Evolutionary conservation across 2,113 vertebrate genomes (phyloP).

Genomic region (Capreolus pygargus): DNA sequence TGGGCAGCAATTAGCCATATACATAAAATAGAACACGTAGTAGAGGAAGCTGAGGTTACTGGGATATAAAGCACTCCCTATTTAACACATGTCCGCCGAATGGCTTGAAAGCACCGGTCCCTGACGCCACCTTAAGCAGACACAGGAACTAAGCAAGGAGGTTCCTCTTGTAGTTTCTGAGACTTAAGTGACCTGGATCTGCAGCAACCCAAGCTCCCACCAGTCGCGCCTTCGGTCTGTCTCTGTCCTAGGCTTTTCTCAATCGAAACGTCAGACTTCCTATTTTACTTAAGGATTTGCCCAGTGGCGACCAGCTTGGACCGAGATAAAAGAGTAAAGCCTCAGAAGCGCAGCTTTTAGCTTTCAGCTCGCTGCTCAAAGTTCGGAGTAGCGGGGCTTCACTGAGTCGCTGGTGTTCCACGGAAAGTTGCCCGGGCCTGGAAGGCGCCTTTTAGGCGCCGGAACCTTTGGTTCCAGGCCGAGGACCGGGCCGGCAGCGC

Average conservation of each 20-base stretch:
- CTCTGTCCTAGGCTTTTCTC: background rate
- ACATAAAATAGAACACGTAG: background rate
- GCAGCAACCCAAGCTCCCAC: background rate
- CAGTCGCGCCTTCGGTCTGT: no score
- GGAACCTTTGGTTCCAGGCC: conserved; percentile 35
- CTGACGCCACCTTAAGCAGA: background rate
- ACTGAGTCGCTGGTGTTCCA: background rate
- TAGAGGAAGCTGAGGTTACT: background rate
- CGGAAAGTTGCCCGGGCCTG: conserved; percentile 5
- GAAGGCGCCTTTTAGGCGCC: background rate
- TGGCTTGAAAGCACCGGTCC: background rate
- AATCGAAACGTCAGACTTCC: background rate
- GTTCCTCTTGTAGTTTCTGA: background rate
- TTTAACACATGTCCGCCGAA: background rate
- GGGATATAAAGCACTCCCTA: background rate
- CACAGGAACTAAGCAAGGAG: no score
- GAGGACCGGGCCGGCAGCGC: background rate
- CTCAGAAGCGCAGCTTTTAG: background rate
- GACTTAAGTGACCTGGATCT: background rate
- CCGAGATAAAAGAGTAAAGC: background rate
- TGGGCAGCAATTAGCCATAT: background rate
- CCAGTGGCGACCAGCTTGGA: background rate
- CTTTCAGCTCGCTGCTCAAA: background rate
- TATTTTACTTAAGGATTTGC: background rate
- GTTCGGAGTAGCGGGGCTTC: background rate